phyloP scores from a whole-genome alignment of 2,113 vertebrate species.

The Chionis minor region DNA sequence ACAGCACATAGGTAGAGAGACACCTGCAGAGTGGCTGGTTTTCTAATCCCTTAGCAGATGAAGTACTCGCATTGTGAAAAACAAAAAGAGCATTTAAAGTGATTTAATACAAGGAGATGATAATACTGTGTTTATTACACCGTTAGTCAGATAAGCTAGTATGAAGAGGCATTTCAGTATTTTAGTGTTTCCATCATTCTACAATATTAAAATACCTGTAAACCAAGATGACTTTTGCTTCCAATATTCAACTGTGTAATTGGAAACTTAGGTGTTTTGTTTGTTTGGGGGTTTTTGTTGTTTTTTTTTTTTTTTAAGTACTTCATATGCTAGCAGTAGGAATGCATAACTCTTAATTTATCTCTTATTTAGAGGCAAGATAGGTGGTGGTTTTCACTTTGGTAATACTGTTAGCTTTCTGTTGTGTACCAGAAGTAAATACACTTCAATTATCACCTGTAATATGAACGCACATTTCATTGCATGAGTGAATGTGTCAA shows the following conservation, averaged over 20 bases:
- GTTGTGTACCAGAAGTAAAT: background rate
- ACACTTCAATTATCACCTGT: background rate
- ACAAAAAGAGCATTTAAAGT: background rate
- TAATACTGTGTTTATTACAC: background rate
- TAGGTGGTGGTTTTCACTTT: background rate
- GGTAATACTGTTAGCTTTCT: background rate
- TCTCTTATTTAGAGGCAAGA: background rate
- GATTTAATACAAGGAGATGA: background rate
- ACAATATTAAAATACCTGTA: background rate
- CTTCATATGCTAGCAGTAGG: background rate
- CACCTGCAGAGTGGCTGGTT: background rate
- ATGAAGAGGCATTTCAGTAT: background rate
- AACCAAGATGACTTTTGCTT: background rate
- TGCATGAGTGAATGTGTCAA: background rate
- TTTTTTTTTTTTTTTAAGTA: background rate
- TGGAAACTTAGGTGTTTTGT: background rate
- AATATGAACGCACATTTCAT: background rate
- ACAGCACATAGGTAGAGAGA: background rate
- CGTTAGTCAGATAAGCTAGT: background rate
- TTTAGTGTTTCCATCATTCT: background rate
- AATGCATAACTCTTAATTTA: background rate
- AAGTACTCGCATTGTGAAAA: background rate
- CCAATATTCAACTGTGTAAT: background rate
- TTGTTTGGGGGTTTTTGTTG: background rate
- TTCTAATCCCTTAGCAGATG: background rate